A percentile compares a stretch with the other conserved stretches of the same genome.
These are phyloP conservation scores for Sitta europaea DNA, from an alignment of 2,113 vertebrate genomes.

Conservation along the genomic window DNA sequence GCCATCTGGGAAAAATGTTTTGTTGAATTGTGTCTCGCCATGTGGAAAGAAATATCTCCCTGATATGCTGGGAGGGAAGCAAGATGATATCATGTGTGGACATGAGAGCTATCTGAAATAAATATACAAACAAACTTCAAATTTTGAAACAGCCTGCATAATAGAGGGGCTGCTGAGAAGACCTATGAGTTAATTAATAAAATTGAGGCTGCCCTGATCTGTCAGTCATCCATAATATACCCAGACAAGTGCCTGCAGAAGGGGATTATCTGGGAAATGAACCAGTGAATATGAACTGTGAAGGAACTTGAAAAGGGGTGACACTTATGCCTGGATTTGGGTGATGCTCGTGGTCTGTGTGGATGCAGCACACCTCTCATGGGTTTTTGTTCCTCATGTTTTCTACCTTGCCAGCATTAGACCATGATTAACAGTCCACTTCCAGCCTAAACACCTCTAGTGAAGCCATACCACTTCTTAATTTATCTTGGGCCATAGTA, in stretches of 20 bases:
- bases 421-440: not conserved
- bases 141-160: not conserved
- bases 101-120: not conserved
- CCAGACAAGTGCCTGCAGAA: not conserved
- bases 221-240: not conserved
- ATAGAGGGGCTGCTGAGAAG: not conserved
- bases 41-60: not conserved
- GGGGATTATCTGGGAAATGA: not conserved
- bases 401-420: not conserved
- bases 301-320: not conserved
- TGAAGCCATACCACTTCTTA: not conserved
- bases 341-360: not conserved
- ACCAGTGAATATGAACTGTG: not conserved
- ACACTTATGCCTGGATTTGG: not conserved
- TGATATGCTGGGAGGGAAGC: not conserved
- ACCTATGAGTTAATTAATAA: not conserved
- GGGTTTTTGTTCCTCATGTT: not conserved
- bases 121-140: not conserved
- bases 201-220: not conserved
- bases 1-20: not conserved
- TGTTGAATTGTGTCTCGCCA: not conserved
- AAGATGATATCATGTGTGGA: not conserved
- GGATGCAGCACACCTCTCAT: not conserved
- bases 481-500: too few species aligned
- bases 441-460: not conserved